Base-by-base conservation (phyloP, 2,797 vertebrate genomes). In the Denticeps clupeoides region DNA sequence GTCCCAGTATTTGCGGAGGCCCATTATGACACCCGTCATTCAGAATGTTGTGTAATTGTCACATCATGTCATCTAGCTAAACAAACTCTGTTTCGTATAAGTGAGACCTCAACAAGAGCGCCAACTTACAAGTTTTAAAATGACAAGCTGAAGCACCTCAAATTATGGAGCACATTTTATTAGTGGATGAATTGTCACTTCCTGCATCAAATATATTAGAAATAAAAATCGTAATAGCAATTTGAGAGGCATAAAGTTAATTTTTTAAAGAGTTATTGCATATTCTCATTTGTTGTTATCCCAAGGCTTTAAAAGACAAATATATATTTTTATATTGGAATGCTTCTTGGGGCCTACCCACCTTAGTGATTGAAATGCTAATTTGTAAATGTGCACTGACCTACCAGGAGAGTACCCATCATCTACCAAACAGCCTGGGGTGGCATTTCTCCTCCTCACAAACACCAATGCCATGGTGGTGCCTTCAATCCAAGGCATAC, bases 311-410 rank as follows among this genome's bases (percentile, higher is more conserved):
- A 51, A 56, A 70, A 75, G 69, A 72, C 50, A 45, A 61, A 56
- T 50, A 48, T 46, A 32, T 48, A 55, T 70, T 74, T 75, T 78
- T 70, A 71, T 75, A 37, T 47, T 49, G 78, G 81, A 77, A 72
- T 68, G 77, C 74, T 73, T 54, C 59, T 61, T 63, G 69, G 72
- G 65, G 58, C 74, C 47, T 67, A 66, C 32, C 32, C 72, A 75
- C 76, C 78, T 77, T 72, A 58, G 75, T 79, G 78, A 82, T 80
- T 81, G 78, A 83, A 82, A 85, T 81, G 79, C 78, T 82, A 83
- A 84, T 82, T 82, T 82, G 69, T 28, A 80, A 84, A 82, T 80
- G 78, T 83, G 75, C 77, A 75, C 73, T 79, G 77, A 82, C 78
- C 81, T 79, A 72, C 74, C 64, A 72, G 50, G 71, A 48, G 63